Conservation (phyloP, 1,140 invertebrate species). For the Aleiodes sp. region DNA sequence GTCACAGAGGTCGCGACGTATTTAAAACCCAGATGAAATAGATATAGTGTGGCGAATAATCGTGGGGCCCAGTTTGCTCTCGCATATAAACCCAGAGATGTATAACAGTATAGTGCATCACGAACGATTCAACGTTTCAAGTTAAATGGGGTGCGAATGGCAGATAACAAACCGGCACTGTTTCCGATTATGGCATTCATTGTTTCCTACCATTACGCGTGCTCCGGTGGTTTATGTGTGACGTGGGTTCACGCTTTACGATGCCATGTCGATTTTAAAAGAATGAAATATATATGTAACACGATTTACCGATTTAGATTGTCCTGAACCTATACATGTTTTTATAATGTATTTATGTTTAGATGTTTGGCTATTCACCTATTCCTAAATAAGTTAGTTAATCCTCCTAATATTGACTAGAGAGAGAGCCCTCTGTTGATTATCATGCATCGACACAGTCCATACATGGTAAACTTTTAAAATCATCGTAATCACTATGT, state of each 20-base stretch:
- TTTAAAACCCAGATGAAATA: conserved; percentile 61
- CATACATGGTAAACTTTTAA: conserved; percentile 17
- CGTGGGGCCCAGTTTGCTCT: not conserved
- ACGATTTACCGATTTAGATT: not conserved
- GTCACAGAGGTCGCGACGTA: conserved; percentile 48
- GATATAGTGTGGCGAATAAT: conserved; percentile 19
- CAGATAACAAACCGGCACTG: conserved; percentile 68
- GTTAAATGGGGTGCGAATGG: conserved; percentile 68
- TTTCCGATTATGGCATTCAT: conserved; percentile 68
- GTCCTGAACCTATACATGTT: not conserved
- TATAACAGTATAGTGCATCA: conserved; percentile 34
- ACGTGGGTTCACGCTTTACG: conserved; percentile 62
- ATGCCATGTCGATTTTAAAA: conserved; percentile 41
- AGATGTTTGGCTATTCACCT: conserved; percentile 35
- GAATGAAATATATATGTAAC: not conserved
- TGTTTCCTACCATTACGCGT: conserved; percentile 68
- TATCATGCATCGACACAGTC: conserved; percentile 21
- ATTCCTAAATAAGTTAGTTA: conserved; percentile 27
- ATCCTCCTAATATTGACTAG: conserved; percentile 64
- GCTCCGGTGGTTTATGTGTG: conserved; percentile 65
- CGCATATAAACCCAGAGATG: not conserved
- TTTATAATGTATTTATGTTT: not conserved
- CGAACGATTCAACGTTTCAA: conserved; percentile 65
- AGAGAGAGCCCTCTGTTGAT: conserved; percentile 54
- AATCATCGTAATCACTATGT: conserved; percentile 4